Evolutionary conservation across 1,140 invertebrate genomes (phyloP).

Genomic region (Eueides isabella): DNA sequence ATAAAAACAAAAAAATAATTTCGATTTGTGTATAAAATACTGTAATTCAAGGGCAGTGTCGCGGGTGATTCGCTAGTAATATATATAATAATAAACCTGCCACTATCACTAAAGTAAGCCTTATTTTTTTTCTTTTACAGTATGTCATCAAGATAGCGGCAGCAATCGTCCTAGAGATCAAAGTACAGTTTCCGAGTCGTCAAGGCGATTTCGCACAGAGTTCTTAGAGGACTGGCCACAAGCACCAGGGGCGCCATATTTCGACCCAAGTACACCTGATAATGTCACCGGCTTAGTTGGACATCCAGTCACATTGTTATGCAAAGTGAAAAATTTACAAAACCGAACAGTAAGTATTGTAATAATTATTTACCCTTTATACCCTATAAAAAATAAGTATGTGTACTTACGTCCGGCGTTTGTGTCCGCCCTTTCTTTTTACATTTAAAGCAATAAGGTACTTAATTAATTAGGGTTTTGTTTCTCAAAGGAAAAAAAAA

Average conservation of each 20-base stretch:
- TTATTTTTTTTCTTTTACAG: constrained; percentile 43
- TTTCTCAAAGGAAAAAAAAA: too few species aligned
- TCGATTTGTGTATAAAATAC: too few species aligned
- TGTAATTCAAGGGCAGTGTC: too few species aligned
- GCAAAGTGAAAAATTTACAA: constrained; percentile 93
- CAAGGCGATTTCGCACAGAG: constrained; percentile 86
- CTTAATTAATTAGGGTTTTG: too few species aligned
- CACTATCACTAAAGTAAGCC: too few species aligned
- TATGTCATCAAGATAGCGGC: constrained; percentile 68
- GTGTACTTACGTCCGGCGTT: too few species aligned
- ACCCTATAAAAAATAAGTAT: too few species aligned
- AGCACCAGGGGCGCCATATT: constrained; percentile 89
- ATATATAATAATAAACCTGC: too few species aligned
- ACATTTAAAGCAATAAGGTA: too few species aligned
- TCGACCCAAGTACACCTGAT: constrained; percentile 89
- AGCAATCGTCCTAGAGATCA: constrained; percentile 64
- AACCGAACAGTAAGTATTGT: constrained; percentile 90
- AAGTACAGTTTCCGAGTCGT: constrained; percentile 81
- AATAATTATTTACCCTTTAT: not conserved
- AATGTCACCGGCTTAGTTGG: constrained; percentile 94
- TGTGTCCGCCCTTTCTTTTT: too few species aligned
- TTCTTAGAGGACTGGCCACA: constrained; percentile 90
- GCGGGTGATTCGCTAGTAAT: too few species aligned
- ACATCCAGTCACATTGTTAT: constrained; percentile 92
- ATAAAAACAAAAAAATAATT: too few species aligned